These are phyloP conservation scores for Palaemon carinicauda DNA, from an alignment of 1,140 invertebrate species.

Conservation along the genomic window DNA sequence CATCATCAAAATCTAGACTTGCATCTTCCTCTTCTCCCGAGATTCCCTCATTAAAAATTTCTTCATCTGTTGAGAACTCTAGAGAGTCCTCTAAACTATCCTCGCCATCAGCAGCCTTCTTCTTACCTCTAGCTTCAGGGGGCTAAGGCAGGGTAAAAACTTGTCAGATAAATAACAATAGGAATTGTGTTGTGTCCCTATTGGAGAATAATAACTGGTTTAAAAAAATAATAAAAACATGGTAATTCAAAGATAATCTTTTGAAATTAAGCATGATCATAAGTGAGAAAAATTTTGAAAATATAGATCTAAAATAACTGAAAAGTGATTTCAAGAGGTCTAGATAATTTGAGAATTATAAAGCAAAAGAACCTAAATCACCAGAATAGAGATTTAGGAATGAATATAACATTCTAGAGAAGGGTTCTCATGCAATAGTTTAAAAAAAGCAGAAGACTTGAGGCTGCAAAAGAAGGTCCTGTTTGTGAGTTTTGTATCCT, in stretches of 20 bases:
- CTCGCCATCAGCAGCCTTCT: not conserved
- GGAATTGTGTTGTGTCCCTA: not conserved
- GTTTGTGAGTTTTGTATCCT: too few relatives aligned
- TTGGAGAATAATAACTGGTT: not conserved
- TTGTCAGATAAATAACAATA: not conserved
- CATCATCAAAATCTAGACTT: not conserved
- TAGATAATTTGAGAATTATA: too few relatives aligned
- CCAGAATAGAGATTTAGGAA: too few relatives aligned
- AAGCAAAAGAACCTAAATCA: too few relatives aligned
- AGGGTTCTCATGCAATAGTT: too few relatives aligned
- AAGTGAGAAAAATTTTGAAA: not conserved
- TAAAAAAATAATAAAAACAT: not conserved
- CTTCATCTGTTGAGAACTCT: constrained; percentile 23
- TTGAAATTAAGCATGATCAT: not conserved
- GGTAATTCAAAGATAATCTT: too few relatives aligned
- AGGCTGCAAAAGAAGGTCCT: too few relatives aligned
- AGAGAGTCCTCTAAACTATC: constrained; percentile 29
- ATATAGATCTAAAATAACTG: not conserved
- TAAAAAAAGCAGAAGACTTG: too few relatives aligned
- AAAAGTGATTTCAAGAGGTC: not conserved
- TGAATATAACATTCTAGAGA: too few relatives aligned
- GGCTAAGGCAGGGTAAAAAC: constrained; percentile 12
- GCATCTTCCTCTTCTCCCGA: not conserved
- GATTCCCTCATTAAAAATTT: not conserved
- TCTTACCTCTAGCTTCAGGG: not conserved